These are phyloP conservation scores for Phacellophora camtschatica DNA, from an alignment of 30 jellyfish, hydroid and myxozoan species.

Conservation along the genomic window DNA sequence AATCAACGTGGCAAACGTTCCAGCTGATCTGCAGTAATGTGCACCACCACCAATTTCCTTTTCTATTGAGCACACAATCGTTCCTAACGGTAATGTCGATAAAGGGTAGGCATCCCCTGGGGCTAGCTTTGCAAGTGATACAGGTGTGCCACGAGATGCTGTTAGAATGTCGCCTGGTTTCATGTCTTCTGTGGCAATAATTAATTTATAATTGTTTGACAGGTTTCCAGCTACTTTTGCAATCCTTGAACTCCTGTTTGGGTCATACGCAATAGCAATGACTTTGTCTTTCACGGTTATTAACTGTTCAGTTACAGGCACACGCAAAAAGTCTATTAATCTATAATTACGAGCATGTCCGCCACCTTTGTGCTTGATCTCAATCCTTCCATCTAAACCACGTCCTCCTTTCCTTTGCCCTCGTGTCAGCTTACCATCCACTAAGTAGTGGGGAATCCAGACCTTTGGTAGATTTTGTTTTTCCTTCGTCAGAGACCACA, in stretches of 20 bases:
- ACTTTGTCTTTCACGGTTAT: constrained; percentile 63
- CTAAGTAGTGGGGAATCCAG: constrained; percentile 67
- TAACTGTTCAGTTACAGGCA: constrained; percentile 63
- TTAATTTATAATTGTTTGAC: constrained; percentile 59
- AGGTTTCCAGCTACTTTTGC: constrained; percentile 94
- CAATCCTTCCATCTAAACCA: constrained; percentile 85
- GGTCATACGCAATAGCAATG: constrained; percentile 91
- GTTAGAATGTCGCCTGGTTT: constrained; percentile 85
- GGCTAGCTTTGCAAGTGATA: constrained; percentile 71
- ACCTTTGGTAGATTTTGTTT: constrained; percentile 58
- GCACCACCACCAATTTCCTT: constrained; percentile 94
- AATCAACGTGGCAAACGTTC: constrained; percentile 76
- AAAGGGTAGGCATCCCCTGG: constrained; percentile 99
- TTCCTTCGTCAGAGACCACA: constrained; percentile 83
- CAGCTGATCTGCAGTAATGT: constrained; percentile 84
- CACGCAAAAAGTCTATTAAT: constrained; percentile 76
- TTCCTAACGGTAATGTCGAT: constrained; percentile 81
- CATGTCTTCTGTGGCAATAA: constrained; percentile 88
- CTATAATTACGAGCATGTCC: constrained; percentile 85
- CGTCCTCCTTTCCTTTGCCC: constrained; percentile 89
- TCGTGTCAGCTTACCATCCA: constrained; percentile 76
- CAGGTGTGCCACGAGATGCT: constrained; percentile 95
- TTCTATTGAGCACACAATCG: constrained; percentile 91
- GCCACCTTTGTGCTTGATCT: constrained; percentile 89
- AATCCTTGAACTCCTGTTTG: constrained; percentile 89